phyloP scores from a whole-genome alignment of 1,140 invertebrate genomes.

The Leguminivora glycinivorella region DNA sequence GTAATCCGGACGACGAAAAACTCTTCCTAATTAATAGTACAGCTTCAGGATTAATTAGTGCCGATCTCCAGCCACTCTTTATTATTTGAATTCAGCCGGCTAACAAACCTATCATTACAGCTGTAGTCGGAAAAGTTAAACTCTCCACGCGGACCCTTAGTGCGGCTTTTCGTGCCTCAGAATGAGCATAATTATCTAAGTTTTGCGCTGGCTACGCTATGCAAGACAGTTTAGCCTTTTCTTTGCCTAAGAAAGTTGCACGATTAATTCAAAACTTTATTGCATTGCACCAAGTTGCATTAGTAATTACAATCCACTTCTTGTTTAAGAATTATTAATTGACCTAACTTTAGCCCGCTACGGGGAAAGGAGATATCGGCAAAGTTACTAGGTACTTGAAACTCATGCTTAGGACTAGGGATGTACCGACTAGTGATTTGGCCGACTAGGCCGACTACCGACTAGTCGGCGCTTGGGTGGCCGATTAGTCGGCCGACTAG shows the following conservation, averaged over 20 bases:
- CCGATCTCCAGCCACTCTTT: slow-evolving; percentile 11
- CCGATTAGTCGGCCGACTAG: no score
- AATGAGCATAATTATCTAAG: slow-evolving; percentile 12
- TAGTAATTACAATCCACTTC: slow-evolving; percentile 6
- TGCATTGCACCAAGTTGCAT: not conserved
- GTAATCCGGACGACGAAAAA: slow-evolving; percentile 14
- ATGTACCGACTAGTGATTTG: no score
- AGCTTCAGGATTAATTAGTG: slow-evolving; percentile 12
- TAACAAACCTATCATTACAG: slow-evolving; percentile 13
- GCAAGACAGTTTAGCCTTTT: not conserved
- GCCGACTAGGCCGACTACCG: no score
- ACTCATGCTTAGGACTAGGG: not conserved
- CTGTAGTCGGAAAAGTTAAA: slow-evolving; percentile 7
- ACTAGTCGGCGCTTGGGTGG: no score
- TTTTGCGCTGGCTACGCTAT: not conserved
- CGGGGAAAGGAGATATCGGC: not conserved
- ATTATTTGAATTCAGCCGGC: slow-evolving; percentile 13
- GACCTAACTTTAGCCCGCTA: not conserved
- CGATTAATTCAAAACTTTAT: slow-evolving; percentile 12
- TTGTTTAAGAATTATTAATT: slow-evolving; percentile 7
- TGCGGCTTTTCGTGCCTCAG: not conserved
- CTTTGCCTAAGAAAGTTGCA: not conserved
- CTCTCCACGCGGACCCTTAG: not conserved
- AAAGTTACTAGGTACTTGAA: not conserved
- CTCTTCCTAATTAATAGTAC: slow-evolving; percentile 17